Conservation (phyloP, 1,140 invertebrate genomes). For the Drosophila quadrilineata region DNA sequence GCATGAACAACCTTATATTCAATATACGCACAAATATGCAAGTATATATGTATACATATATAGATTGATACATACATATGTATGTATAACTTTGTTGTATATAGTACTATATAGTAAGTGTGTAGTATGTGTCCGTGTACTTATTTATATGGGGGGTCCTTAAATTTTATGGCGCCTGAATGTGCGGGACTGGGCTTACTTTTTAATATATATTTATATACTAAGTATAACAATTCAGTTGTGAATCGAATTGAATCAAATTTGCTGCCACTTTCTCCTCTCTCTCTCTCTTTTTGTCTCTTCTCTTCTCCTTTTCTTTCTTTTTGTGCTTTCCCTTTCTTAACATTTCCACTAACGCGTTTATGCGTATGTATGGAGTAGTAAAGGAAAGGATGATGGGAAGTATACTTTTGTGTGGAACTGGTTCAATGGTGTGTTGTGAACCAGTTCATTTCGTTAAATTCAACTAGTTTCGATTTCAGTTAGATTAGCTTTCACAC, state of each 20-base stretch:
- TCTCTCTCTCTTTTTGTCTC: too few species aligned
- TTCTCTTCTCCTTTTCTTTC: too few species aligned
- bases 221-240: constrained; percentile 5
- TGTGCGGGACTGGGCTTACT: neutral
- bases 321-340: too few species aligned
- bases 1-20: constrained; percentile 39
- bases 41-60: constrained; percentile 40
- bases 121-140: neutral
- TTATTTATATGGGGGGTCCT: constrained; percentile 25
- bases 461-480: neutral
- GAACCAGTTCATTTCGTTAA: neutral
- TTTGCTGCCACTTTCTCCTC: neutral
- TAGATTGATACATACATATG: constrained; percentile 31
- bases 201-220: constrained; percentile 3
- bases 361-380: neutral
- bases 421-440: too few species aligned
- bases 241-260: constrained; percentile 3
- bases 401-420: too few species aligned
- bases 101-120: constrained; percentile 10
- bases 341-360: too few species aligned
- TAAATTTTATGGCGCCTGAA: constrained; percentile 4
- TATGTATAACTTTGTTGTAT: constrained; percentile 34
- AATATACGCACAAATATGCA: constrained; percentile 50
- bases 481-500: neutral
- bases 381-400: neutral